These are phyloP conservation scores for Melopsittacus undulatus DNA, from an alignment of 2,797 vertebrate genomes.

Conservation along the genomic window DNA sequence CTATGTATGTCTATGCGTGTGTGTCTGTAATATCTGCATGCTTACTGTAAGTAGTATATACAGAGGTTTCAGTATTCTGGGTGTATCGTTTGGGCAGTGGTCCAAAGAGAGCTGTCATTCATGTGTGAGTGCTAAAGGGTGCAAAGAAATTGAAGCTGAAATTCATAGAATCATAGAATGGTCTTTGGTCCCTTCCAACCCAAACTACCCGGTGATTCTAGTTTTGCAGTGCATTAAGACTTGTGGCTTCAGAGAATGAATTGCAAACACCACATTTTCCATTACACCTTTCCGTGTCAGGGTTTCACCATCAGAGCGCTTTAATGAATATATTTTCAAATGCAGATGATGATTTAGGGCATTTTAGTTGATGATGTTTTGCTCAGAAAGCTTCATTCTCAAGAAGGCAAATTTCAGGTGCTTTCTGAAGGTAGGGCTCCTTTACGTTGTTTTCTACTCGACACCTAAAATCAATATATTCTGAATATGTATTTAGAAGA, in stretches of 20 bases:
- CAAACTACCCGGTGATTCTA: neutral
- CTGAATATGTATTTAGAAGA: neutral
- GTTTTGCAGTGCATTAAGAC: neutral
- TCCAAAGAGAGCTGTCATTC: neutral
- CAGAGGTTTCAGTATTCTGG: rapidly evolving
- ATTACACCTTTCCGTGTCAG: neutral
- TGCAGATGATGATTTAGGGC: too few relatives aligned
- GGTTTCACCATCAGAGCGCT: neutral
- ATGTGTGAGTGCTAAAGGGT: neutral
- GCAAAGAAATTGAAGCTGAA: neutral
- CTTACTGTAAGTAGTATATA: neutral
- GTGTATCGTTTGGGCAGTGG: neutral
- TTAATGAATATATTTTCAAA: neutral
- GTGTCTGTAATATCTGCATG: neutral
- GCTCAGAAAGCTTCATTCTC: neutral
- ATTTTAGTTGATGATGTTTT: neutral
- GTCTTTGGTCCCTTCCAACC: neutral
- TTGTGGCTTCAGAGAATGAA: neutral
- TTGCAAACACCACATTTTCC: neutral
- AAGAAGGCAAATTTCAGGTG: neutral
- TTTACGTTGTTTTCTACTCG: neutral
- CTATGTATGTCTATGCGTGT: neutral
- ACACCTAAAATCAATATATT: neutral
- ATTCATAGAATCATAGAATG: neutral
- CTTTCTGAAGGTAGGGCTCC: neutral